Evolutionary conservation across 2,797 vertebrate species (phyloP), one percentile per base, ranked within the genome.

Genomic region (Fistularia commersonii): DNA sequence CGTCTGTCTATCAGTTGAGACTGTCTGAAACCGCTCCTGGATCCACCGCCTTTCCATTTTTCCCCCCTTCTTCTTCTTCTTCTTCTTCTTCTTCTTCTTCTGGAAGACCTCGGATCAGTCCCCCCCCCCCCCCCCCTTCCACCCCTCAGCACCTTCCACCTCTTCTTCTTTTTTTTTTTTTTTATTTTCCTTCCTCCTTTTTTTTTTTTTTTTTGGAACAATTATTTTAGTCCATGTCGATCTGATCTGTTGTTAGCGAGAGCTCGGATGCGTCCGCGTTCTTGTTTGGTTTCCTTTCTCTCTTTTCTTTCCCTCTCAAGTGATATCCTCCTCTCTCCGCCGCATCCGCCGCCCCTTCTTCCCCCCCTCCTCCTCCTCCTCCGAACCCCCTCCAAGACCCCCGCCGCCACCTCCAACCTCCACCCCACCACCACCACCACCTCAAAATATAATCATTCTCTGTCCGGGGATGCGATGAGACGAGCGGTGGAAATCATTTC

Each of bases 1-100:
- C 92, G 94, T 98, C 94, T 95, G 95, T 97, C 94, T 93, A 95
- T 97, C 94, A 95, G 93, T 94, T 94, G 94, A 98, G 94, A 87
- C 93, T 94, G 95, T 94, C 94, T 97, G 93, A 93, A 93, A 93
- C 92, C 79, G 93, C 84, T 84, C 87, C 93, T 91, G 92, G 93
- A 93, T 93, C 92, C 93, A 92, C 90, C 91, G 94, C 93, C 87
- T 92, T 93, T 90, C 77, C 91, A 91, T 92, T 92, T 83, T 93
- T 91, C 87, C n/a, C n/a, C n/a, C n/a, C n/a, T n/a, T n/a, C n/a
- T n/a, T n/a, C n/a, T n/a, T n/a, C n/a, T n/a, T n/a, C n/a, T n/a
- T n/a, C n/a, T n/a, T n/a, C n/a, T n/a, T n/a, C 50, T 53, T 55
- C 60, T 70, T 57, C n/a, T n/a, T 38, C 33, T 42, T 51, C 42